Base-by-base conservation (phyloP, 2,888 invertebrate species). In the Megamerina dolium region DNA sequence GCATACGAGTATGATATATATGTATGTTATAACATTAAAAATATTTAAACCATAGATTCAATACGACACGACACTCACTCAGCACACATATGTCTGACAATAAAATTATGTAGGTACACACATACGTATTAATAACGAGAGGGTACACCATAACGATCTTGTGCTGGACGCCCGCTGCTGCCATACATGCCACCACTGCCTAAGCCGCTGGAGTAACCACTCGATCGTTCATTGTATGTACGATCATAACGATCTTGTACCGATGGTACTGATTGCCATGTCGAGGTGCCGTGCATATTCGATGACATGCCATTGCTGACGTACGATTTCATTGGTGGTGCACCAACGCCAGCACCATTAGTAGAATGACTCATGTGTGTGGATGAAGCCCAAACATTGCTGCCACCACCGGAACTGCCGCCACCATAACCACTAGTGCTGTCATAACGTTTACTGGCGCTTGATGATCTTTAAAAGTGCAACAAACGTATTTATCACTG, bases 171-270 rank as follows among this genome's bases (percentile, higher is more conserved):
- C 37, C 62, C 58, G 31, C 58, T 57, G 34, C 45, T 46, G 1
- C 60, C 61, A 31, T 64, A 65, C 50, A 66, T 58, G 37, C 64
- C 63, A 14, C 59, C 55, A 20, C 54, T 49, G 17, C 51, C 42
- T n/a, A n/a, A n/a, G 14, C 54, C 49, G 35, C 53, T 46, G n/a
- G 50, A 38, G 35, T 56, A 57, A 12, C 64, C 55, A 26, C 66
- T 65, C 2, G 68, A 65, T 14, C 72, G 66, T 49, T 72, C 72
- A 52, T 71, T 72, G 42, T 71, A 72, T 9, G 66, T 67, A 33
- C 72, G 65, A 52, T 72, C 72, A 43, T 70, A 72, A 20, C 72
- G 69, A 50, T 69, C 67, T 45, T 68, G 68, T 3, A 59, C 48
- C 4, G 66, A 55, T 17, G 62, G 59, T 45, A 69, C 54, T 10